These are phyloP conservation scores for Conus ventricosus DNA, from an alignment of 1,140 invertebrate genomes.

Conservation along the genomic window DNA sequence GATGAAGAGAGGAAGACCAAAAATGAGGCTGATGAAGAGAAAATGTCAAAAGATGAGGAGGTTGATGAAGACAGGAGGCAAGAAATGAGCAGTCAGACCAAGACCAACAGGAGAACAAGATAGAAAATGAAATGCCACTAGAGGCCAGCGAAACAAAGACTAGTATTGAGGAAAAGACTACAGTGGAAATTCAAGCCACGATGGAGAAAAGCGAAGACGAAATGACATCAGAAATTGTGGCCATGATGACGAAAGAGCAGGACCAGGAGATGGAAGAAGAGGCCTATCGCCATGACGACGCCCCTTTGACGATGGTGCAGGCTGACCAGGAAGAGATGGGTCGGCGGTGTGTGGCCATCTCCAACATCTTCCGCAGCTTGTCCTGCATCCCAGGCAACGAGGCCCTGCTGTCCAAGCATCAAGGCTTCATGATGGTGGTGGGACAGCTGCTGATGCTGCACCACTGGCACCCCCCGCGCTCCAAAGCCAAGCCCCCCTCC, in stretches of 20 bases:
- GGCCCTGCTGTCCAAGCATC: slow-evolving; percentile 90
- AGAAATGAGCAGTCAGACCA: background rate
- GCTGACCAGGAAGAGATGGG: slow-evolving; percentile 92
- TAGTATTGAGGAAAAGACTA: slow-evolving; percentile 38
- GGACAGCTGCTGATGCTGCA: slow-evolving; percentile 83
- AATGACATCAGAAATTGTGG: slow-evolving; percentile 34
- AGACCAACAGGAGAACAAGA: background rate
- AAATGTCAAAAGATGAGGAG: background rate
- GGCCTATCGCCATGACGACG: slow-evolving; percentile 92
- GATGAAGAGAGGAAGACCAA: background rate
- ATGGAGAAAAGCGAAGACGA: slow-evolving; percentile 1
- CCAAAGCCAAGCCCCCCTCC: slow-evolving; percentile 45
- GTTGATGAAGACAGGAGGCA: background rate
- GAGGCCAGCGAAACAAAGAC: slow-evolving; percentile 30
- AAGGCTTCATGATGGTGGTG: slow-evolving; percentile 90
- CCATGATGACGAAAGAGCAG: slow-evolving; percentile 29
- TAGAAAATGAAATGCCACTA: background rate
- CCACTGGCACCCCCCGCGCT: slow-evolving; percentile 69
- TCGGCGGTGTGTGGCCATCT: slow-evolving; percentile 91
- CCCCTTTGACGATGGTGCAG: slow-evolving; percentile 88
- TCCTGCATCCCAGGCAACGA: slow-evolving; percentile 99
- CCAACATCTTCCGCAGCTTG: slow-evolving; percentile 93
- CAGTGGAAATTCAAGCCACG: background rate
- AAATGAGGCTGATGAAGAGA: background rate
- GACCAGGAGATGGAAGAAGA: slow-evolving; percentile 77